These are phyloP conservation scores for Neotoxoptera formosana DNA, from an alignment of 1,140 invertebrate species.

Conservation along the genomic window DNA sequence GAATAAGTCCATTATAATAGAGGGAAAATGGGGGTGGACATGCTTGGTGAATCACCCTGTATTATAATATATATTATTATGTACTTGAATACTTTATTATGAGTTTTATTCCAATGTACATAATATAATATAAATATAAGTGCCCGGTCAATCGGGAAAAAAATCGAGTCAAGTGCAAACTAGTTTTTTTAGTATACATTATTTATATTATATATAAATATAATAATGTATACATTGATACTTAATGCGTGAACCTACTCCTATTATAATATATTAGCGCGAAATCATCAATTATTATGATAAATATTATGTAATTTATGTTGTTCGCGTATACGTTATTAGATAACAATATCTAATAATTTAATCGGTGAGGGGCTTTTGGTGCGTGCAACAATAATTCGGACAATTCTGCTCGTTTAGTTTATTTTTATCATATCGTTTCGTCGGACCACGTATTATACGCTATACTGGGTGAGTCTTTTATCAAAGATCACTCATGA, in stretches of 20 bases:
- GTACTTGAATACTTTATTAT: not conserved
- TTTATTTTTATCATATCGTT: not conserved
- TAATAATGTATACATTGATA: not conserved
- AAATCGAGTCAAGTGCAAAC: not conserved
- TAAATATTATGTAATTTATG: conserved; percentile 12
- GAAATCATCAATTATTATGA: not conserved
- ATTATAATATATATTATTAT: not conserved
- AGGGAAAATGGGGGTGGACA: not conserved
- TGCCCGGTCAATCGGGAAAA: not conserved
- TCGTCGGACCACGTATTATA: not conserved
- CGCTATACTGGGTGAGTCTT: not conserved
- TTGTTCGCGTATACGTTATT: not conserved
- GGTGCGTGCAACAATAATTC: not conserved
- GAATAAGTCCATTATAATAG: not conserved
- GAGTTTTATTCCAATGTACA: not conserved
- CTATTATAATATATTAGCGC: not conserved
- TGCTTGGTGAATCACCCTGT: not conserved
- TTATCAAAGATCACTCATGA: not conserved
- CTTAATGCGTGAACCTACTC: not conserved
- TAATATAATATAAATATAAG: not conserved
- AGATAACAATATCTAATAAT: not conserved
- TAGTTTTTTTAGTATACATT: not conserved
- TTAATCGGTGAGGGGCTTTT: not conserved
- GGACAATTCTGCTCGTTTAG: not conserved
- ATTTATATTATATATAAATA: not conserved